Evolutionary conservation across 2,113 vertebrate species (phyloP).

Genomic region (Apus apus): DNA sequence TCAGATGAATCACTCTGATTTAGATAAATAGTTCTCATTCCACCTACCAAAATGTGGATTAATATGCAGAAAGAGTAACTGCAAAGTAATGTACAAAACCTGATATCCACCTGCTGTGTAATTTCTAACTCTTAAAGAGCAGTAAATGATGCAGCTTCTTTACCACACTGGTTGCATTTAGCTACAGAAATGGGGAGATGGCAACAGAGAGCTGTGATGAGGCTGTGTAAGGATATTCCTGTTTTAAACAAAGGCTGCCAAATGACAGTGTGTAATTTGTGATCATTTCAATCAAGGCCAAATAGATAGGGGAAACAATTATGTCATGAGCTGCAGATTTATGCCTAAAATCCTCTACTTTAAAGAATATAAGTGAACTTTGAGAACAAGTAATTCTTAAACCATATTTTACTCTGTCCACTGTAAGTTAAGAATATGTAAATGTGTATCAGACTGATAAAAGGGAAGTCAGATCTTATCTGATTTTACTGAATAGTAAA

Average conservation of each 20-base stretch:
- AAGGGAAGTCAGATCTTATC: neutral
- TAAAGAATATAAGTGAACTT: neutral
- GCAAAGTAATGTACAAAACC: neutral
- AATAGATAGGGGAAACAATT: neutral
- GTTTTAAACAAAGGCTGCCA: neutral
- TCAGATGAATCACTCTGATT: neutral
- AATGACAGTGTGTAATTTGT: neutral
- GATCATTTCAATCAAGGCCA: neutral
- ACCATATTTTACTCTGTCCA: neutral
- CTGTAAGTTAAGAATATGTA: neutral
- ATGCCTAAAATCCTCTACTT: neutral
- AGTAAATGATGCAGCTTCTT: neutral
- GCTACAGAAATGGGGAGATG: neutral
- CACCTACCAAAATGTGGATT: neutral
- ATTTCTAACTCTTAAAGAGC: neutral
- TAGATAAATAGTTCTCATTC: neutral
- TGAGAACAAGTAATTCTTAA: neutral
- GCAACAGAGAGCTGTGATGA: neutral
- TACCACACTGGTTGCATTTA: neutral
- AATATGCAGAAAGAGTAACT: neutral
- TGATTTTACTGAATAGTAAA: neutral
- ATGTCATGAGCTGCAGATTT: neutral
- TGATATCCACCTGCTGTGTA: neutral
- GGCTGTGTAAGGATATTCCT: neutral
- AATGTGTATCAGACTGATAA: neutral